Evolutionary conservation across 2,888 invertebrate species (phyloP), one percentile per base, ranked within the genome.

Genomic region (Xestia c-nigrum): DNA sequence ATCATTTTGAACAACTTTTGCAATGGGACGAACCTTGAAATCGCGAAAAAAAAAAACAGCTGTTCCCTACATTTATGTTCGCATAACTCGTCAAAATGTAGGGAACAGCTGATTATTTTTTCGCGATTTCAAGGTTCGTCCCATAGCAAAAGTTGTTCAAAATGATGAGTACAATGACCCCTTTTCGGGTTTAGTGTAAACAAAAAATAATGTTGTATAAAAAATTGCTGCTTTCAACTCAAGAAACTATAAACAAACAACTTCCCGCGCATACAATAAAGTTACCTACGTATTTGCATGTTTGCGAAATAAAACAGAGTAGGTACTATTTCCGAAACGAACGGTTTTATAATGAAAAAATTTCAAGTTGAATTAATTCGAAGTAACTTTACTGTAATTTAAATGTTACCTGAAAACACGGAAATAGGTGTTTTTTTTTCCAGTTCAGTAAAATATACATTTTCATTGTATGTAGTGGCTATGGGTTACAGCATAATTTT

Each of bases 281-380:
- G 40, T 43, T 43, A 16, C 3, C 31, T 12, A 10, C 31, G 14
- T 68, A 69, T 78, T 78, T 69, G 16, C 43, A 78, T 68, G n/a
- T 78, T 70, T 43, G 69, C 12, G 16, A 66, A 70, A 69, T 61
- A 75, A 74, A 70, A 55, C 14, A 40, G 14, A 52, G 1, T 31
- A 31, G n/a, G n/a, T n/a, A n/a, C n/a, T n/a, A n/a, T 55, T 66
- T 66, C 21, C 47, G 9, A 3, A 76, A 47, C 14, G 47, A 55
- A 61, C 0, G 31, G 19, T 59, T 66, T 79, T 46, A n/a, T 38
- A 76, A 63, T 69, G 0, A 77, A 78, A 77, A 24, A 61, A 59
- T 59, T 67, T 38, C 1, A 46, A 38, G 38, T 63, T 47, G 14
- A 70, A 70, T 55, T 40, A 47, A 63, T 52, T 68, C 14, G 3